A percentile compares a stretch with the other conserved stretches of the same genome.
These are phyloP conservation scores for Heliothis subflexa DNA, from an alignment of 1,140 invertebrate species.

Conservation along the genomic window DNA sequence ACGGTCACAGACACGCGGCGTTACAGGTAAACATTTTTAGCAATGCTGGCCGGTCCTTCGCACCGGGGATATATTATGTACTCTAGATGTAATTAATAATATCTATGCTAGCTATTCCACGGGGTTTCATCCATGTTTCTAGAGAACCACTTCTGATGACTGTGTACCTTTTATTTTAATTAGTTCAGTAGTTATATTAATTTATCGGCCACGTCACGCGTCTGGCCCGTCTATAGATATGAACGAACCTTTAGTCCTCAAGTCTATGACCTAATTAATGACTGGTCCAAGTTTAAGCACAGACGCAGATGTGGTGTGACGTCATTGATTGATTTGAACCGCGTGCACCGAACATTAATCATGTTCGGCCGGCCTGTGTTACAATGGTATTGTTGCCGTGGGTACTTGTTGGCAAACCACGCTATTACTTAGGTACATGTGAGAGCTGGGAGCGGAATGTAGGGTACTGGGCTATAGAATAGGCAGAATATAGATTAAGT, in stretches of 20 bases:
- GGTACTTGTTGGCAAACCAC: conserved; percentile 31
- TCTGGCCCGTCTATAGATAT: no score
- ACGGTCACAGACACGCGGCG: no score
- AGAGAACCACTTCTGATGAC: no score
- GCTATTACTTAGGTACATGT: conserved; percentile 5
- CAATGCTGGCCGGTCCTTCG: no score
- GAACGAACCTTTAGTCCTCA: not conserved
- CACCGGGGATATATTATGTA: no score
- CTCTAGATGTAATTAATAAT: no score
- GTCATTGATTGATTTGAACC: conserved; percentile 53
- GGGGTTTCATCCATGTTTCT: no score
- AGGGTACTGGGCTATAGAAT: not conserved
- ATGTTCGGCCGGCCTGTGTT: conserved; percentile 32
- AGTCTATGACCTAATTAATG: conserved; percentile 34
- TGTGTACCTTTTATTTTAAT: no score
- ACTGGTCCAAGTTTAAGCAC: conserved; percentile 27
- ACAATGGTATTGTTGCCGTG: conserved; percentile 41
- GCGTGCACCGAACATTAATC: conserved; percentile 50
- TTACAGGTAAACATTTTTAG: no score
- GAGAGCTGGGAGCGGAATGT: not conserved
- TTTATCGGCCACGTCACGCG: no score
- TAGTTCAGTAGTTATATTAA: no score
- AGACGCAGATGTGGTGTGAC: conserved; percentile 37
- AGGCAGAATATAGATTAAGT: not conserved
- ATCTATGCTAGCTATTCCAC: no score